Conservation (phyloP, 2,113 vertebrate species). For the Cyphomyrus discorhynchus region DNA sequence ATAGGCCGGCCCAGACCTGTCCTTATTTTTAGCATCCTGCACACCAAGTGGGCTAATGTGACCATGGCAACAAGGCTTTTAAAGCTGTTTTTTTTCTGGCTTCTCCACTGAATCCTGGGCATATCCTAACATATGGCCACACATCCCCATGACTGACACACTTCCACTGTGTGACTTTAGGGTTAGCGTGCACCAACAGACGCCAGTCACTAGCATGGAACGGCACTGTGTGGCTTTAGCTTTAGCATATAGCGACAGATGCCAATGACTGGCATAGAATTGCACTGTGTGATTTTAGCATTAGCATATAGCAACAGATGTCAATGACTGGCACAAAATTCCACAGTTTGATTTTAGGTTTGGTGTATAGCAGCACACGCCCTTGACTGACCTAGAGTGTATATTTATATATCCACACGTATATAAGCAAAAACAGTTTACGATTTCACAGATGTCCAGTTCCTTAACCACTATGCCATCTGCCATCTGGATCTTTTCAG, state of each 20-base stretch:
- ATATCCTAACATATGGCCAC: not conserved
- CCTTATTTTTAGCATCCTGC: not conserved
- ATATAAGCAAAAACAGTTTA: conserved; percentile 9
- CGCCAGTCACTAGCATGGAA: not conserved
- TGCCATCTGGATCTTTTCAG: not conserved
- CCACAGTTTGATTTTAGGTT: conserved; percentile 4
- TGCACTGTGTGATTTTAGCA: conserved; percentile 1
- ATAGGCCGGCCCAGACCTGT: not conserved
- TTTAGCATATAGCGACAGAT: conserved; percentile 9
- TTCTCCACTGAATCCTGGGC: not conserved
- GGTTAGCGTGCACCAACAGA: not conserved
- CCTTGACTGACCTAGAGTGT: conserved; percentile 3
- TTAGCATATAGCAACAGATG: conserved; percentile 9
- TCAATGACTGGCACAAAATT: conserved; percentile 11
- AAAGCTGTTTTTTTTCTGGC: not conserved
- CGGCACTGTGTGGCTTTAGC: not conserved
- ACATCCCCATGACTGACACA: not conserved
- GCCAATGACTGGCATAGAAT: conserved; percentile 4
- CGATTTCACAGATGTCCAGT: conserved; percentile 5
- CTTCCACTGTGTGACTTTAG: not conserved
- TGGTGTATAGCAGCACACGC: not conserved
- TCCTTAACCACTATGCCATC: conserved; percentile 9
- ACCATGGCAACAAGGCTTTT: conserved; percentile 6
- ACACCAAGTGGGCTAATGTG: not conserved
- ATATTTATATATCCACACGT: conserved; percentile 5